Evolutionary conservation across 2,797 vertebrate genomes (phyloP).

Genomic region (Spizella passerina): DNA sequence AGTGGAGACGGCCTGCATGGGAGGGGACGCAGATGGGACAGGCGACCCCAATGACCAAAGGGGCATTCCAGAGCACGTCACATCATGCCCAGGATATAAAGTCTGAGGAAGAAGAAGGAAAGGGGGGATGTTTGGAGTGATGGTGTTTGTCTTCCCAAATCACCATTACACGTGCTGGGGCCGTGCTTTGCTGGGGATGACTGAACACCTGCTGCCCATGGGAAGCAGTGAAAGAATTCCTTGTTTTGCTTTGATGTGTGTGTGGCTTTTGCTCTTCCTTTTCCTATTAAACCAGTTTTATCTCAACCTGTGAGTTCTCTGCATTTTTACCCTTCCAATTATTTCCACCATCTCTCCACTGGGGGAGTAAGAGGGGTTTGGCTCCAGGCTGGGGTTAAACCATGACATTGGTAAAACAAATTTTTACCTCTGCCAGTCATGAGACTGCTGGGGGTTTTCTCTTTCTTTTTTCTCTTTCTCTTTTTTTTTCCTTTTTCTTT

Average conservation of each 20-base stretch:
- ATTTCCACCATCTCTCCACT: rapidly evolving
- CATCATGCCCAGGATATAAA: neutral
- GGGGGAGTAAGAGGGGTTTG: neutral
- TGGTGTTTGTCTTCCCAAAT: neutral
- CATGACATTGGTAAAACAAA: neutral
- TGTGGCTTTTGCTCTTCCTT: neutral
- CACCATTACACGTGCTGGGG: rapidly evolving
- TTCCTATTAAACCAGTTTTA: neutral
- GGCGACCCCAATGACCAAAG: neutral
- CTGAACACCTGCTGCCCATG: neutral
- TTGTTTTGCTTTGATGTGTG: neutral
- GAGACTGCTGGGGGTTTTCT: neutral
- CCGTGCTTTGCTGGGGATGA: rapidly evolving
- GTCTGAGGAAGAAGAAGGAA: neutral
- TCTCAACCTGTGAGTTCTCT: neutral
- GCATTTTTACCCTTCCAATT: neutral
- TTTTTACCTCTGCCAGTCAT: neutral
- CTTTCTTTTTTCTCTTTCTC: neutral
- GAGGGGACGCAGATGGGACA: neutral
- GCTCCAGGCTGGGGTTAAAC: neutral
- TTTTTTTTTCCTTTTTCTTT: neutral
- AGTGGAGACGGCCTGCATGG: neutral
- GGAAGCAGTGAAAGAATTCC: neutral
- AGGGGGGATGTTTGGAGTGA: rapidly evolving
- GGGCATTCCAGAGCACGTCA: neutral